Evolutionary conservation across 2,797 vertebrate genomes (phyloP).

Genomic region (Coregonus ussuriensis): DNA sequence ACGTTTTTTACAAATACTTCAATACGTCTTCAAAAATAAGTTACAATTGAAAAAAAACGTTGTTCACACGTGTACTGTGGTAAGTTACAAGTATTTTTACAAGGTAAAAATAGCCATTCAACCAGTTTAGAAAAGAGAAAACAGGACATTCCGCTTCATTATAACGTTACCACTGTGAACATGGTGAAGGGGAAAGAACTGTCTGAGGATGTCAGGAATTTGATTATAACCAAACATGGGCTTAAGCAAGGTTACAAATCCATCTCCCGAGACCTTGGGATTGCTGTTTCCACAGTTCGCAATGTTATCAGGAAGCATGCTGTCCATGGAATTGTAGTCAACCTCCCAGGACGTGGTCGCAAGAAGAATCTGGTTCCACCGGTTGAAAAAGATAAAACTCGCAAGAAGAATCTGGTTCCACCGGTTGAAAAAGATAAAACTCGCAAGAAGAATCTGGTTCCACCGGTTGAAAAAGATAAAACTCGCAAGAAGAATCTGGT

Average conservation of each 20-base stretch:
- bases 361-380: neutral
- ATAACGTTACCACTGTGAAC: neutral
- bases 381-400: neutral
- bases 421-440: neutral
- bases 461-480: neutral
- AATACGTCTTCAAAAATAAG: too few relatives aligned
- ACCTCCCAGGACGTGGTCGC: neutral
- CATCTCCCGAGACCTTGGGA: neutral
- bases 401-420: neutral
- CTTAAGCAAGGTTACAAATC: neutral
- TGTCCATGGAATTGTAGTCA: neutral
- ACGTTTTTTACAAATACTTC: too few relatives aligned
- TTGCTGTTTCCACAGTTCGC: neutral
- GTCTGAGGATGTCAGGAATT: neutral
- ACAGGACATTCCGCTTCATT: neutral
- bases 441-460: too few relatives aligned
- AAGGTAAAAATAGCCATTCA: neutral
- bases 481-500: too few relatives aligned
- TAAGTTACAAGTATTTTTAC: neutral
- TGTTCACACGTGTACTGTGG: neutral
- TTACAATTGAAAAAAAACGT: too few relatives aligned
- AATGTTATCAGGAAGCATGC: constrained; percentile 1
- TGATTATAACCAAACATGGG: neutral
- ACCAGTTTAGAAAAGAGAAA: neutral
- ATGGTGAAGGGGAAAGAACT: neutral